Percentiles rank a stretch among this genome's conserved stretches.
These are phyloP conservation scores for Acanthosoma haemorrhoidale DNA, from an alignment of 2,888 invertebrate species.

Conservation along the genomic window DNA sequence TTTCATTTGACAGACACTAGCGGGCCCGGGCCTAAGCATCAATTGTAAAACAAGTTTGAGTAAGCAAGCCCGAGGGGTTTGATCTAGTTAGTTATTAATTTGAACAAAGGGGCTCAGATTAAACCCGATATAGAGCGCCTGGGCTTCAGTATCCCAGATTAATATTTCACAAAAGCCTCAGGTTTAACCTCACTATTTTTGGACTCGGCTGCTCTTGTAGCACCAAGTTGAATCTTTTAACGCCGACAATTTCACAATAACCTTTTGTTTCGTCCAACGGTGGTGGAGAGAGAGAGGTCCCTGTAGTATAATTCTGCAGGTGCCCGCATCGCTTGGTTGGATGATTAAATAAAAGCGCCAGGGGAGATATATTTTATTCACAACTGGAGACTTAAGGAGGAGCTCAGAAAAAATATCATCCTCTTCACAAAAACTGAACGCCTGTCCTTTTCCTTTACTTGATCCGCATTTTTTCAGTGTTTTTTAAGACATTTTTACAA, in stretches of 20 bases:
- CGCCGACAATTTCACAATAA: conserved; percentile 10
- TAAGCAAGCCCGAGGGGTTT: neutral
- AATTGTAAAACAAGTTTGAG: conserved; percentile 10
- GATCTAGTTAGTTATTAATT: conserved; percentile 23
- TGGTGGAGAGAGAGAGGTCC: neutral
- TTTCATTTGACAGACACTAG: neutral
- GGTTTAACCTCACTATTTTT: conserved; percentile 8
- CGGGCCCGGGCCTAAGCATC: neutral
- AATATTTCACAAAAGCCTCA: neutral
- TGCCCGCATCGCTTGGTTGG: neutral
- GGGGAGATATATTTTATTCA: conserved; percentile 5
- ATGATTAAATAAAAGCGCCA: neutral
- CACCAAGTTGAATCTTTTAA: neutral
- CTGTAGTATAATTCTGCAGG: neutral
- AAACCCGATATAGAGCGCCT: neutral
- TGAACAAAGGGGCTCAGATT: conserved; percentile 20
- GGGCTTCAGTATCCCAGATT: neutral
- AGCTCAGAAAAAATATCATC: neutral
- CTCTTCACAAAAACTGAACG: neutral
- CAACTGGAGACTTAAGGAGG: neutral
- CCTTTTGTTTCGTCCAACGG: neutral
- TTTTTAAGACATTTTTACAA: no score
- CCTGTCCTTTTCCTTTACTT: neutral
- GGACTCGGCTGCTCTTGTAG: neutral
- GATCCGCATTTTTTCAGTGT: no score